Evolutionary conservation across 2,113 vertebrate genomes (phyloP), one percentile per base, ranked within the genome.

Genomic region (Rhombomys opimus): DNA sequence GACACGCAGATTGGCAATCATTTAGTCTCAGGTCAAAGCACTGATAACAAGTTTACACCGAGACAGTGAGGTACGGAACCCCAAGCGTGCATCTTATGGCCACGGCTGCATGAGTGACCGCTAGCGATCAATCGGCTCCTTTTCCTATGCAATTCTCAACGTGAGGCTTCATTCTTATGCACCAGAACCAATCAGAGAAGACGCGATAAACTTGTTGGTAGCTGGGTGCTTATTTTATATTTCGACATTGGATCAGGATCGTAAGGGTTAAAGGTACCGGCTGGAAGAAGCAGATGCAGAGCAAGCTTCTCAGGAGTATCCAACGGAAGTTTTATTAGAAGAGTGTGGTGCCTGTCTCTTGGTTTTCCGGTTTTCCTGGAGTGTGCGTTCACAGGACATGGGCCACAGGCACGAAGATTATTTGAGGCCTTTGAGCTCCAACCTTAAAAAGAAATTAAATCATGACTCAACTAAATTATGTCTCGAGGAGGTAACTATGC

Each of bases 1-100:
- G 97, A 97, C 98, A 97, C 81, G 95, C 91, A 97, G 93, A 96
- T 88, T 97, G 97, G 96, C 97, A 97, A 98, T 97, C 97, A 98
- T 98, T 98, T 98, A 96, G 96, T 97, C 90, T 97, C 57, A 41
- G 35, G 95, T 76, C 96, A 93, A 97, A 98, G 78, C 52, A 90
- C 92, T 97, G 97, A 98, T 96, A 98, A 97, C 98, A 98, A 93
- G 38, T 78, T 72, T 70, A 30, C 81, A 77, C 52, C 75, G 27
- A 70, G 94, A 94, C 54, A 88, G 75, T 72, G 38, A 61, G 77
- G 85, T 72, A 76, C 30, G 20, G 81, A 93, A 97, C 95, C 35
- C n/a, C 59, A 96, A 92, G 52, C 63, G 13, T 22, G n/a, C 13
- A 78, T 25, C 57, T n/a, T 38, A 32, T 68, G 46, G 80, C 61